These are phyloP conservation scores for Stenolophus ochropezus DNA, from an alignment of 2,888 invertebrate genomes.

Conservation along the genomic window DNA sequence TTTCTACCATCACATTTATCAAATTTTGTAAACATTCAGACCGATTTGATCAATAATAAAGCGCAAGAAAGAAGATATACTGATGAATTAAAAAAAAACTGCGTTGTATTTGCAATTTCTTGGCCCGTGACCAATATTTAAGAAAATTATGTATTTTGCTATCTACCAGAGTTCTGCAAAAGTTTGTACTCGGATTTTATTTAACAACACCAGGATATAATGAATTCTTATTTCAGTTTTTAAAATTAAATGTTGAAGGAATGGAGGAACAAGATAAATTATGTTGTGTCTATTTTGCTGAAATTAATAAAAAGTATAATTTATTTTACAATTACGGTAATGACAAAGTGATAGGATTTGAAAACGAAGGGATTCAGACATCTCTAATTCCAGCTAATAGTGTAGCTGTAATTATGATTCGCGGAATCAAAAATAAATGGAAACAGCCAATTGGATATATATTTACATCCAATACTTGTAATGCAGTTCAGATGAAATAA, in stretches of 20 bases:
- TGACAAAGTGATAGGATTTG: not conserved
- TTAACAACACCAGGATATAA: not conserved
- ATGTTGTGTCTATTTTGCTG: not conserved
- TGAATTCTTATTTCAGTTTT: not conserved
- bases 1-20: conserved; percentile 35
- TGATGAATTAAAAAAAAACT: not conserved
- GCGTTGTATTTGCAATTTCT: not conserved
- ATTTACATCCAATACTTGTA: not conserved
- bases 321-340: not conserved
- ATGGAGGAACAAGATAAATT: not conserved
- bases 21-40: conserved; percentile 45
- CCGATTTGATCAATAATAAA: not conserved
- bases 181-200: not conserved
- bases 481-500: not conserved
- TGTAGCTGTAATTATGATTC: not conserved
- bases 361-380: not conserved
- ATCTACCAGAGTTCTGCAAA: not conserved
- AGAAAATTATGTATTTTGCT: not conserved
- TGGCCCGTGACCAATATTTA: not conserved
- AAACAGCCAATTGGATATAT: conserved; percentile 8
- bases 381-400: not conserved
- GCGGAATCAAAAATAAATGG: not conserved
- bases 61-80: not conserved
- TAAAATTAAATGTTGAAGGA: not conserved
- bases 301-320: not conserved